Evolutionary conservation across 1,140 invertebrate genomes (phyloP).

Genomic region (Medauroidea extradentata): DNA sequence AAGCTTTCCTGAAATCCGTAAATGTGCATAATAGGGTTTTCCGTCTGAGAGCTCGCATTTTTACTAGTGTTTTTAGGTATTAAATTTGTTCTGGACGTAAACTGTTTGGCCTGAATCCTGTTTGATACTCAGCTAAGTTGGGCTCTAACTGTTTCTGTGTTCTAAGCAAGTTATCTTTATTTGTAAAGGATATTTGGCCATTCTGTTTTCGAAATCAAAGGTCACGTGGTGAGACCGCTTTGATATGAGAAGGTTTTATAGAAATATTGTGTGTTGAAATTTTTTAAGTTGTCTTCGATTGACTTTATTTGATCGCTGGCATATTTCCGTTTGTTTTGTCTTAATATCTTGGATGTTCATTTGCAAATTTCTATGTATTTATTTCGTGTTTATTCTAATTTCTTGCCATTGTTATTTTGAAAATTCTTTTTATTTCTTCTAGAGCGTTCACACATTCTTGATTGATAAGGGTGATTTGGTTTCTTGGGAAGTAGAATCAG

Average conservation of each 20-base stretch:
- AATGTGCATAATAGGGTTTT: conserved; percentile 1
- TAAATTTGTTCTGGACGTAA: too few relatives aligned
- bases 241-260: conserved; percentile 2
- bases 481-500: background rate
- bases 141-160: too few relatives aligned
- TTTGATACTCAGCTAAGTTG: too few relatives aligned
- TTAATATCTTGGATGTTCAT: background rate
- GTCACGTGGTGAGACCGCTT: too few relatives aligned
- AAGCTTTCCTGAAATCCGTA: background rate
- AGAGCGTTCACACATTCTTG: background rate
- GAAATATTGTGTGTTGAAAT: background rate
- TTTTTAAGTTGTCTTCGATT: background rate
- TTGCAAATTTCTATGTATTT: background rate
- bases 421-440: background rate
- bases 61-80: too few relatives aligned
- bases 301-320: background rate
- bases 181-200: too few relatives aligned
- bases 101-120: too few relatives aligned
- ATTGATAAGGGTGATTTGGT: background rate
- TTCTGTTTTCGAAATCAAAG: too few relatives aligned
- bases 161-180: too few relatives aligned
- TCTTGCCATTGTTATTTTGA: background rate
- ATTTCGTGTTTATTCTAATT: background rate
- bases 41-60: too few relatives aligned
- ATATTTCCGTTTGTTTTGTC: background rate